A percentile compares a stretch with the other conserved stretches of the same genome.
Evolutionary conservation across 2,113 vertebrate genomes (phyloP).

Genomic region (Callorhinus ursinus): DNA sequence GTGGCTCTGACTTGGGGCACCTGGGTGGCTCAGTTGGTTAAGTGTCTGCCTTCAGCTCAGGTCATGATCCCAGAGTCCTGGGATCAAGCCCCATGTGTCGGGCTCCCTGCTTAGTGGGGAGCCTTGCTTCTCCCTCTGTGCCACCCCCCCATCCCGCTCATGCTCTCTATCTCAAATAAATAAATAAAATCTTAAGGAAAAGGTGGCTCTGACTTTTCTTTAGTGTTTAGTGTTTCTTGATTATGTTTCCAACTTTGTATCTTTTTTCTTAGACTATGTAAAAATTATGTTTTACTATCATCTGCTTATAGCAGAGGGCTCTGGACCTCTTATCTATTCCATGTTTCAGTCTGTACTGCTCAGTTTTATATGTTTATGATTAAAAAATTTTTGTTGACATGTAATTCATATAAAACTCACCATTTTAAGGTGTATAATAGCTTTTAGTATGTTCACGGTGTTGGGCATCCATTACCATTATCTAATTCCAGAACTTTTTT

Average conservation of each 20-base stretch:
- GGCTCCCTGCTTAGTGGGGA: background rate
- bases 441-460: background rate
- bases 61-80: background rate
- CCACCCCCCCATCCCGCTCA: background rate
- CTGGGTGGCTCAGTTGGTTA: background rate
- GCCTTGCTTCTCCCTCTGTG: background rate
- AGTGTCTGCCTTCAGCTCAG: background rate
- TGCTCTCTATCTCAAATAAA: background rate
- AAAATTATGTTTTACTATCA: background rate
- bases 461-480: background rate
- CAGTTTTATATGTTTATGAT: conserved; percentile 18
- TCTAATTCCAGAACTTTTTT: background rate
- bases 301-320: background rate
- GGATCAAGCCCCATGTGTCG: background rate
- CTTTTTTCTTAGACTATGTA: background rate
- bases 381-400: background rate
- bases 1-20: background rate
- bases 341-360: background rate
- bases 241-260: conserved; percentile 12
- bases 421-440: background rate
- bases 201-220: background rate
- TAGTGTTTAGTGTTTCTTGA: background rate
- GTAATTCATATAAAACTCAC: background rate
- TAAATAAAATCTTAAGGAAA: background rate
- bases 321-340: background rate